A percentile compares a stretch with the other conserved stretches of the same genome.
Evolutionary conservation across 2,797 vertebrate genomes (phyloP).

Genomic region (Geotrypetes seraphini): DNA sequence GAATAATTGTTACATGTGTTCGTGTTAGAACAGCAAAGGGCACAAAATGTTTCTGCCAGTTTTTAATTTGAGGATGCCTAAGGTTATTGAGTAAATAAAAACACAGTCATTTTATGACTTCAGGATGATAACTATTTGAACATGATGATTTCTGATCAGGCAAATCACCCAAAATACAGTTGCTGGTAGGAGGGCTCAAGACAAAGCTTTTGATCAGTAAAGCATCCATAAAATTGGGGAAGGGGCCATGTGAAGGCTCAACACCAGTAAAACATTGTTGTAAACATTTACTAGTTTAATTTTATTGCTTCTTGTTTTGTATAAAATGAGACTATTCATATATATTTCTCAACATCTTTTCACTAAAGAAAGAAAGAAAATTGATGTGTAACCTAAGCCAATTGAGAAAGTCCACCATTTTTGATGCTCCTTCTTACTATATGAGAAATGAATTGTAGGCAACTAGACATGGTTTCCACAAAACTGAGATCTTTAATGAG

Average conservation of each 20-base stretch:
- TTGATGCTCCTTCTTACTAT: no score
- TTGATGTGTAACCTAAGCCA: no score
- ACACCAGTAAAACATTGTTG: constrained; percentile 8
- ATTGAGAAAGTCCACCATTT: no score
- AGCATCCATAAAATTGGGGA: constrained; percentile 10
- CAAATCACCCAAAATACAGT: constrained; percentile 6
- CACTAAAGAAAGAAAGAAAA: no score
- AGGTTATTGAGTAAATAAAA: constrained; percentile 34
- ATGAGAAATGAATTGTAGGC: no score
- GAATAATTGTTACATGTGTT: constrained; percentile 36
- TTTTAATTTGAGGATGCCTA: constrained; percentile 29
- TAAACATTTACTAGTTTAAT: no score
- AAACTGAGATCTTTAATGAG: no score
- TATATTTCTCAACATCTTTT: no score
- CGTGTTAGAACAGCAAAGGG: constrained; percentile 37
- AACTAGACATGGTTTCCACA: no score
- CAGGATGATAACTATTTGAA: constrained; percentile 8
- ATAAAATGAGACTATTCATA: no score
- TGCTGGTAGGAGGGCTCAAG: constrained; percentile 1
- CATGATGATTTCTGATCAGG: constrained; percentile 21
- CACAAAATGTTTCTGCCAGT: constrained; percentile 20
- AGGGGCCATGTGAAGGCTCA: no score
- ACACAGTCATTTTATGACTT: constrained; percentile 8
- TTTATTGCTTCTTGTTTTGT: no score
- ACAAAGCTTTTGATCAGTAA: constrained; percentile 8